Evolutionary conservation across 2,113 vertebrate genomes (phyloP).

Genomic region (Carassius auratus): DNA sequence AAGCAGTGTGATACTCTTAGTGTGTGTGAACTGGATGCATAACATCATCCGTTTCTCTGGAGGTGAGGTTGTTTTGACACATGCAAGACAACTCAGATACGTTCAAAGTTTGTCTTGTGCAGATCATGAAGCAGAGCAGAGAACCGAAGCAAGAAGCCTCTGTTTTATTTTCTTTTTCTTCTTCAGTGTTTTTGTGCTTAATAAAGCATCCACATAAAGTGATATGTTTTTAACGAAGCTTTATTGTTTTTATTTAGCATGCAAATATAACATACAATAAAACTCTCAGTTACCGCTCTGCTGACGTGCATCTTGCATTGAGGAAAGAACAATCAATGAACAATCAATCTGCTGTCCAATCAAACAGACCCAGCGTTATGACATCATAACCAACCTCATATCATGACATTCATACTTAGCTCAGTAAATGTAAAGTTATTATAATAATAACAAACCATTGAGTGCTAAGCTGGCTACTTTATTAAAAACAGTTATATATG

Average conservation of each 20-base stretch:
- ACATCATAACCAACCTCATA: background rate
- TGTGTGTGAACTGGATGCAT: background rate
- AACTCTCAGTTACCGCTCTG: background rate
- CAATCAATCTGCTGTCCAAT: background rate
- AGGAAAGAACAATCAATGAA: background rate
- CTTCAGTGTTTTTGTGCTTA: background rate
- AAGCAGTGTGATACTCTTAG: background rate
- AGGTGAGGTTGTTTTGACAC: background rate
- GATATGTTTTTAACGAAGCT: slow-evolving; percentile 4
- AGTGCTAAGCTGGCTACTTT: no score
- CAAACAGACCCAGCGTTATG: background rate
- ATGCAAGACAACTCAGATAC: background rate
- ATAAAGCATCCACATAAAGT: background rate
- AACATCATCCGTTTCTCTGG: background rate
- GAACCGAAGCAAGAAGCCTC: background rate
- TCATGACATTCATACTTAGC: background rate
- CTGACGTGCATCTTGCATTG: background rate
- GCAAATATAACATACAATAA: background rate
- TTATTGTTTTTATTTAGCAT: background rate
- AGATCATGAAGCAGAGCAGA: background rate
- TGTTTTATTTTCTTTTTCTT: background rate
- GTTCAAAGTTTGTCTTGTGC: background rate
- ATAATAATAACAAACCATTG: no score
- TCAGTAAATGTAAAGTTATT: no score
- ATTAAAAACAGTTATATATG: no score